These are phyloP conservation scores for Drosophila triauraria DNA, from an alignment of 1,140 invertebrate genomes.

Conservation along the genomic window DNA sequence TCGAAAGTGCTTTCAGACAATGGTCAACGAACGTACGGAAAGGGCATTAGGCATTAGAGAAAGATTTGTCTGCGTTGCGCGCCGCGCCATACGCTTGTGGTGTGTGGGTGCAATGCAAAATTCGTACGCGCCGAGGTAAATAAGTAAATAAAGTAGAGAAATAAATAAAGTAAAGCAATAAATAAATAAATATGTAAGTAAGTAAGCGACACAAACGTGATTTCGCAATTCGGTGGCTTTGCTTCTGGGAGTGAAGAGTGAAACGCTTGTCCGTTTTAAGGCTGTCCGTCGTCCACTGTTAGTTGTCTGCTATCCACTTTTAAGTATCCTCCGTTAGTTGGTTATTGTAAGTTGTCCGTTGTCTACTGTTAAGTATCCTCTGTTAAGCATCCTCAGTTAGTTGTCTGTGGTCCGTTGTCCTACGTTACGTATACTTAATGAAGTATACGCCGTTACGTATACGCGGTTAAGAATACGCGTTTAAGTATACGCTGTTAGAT, in stretches of 20 bases:
- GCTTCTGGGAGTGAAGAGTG: conserved; percentile 8
- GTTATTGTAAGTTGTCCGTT: no score
- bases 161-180: background rate
- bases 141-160: background rate
- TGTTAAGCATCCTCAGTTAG: no score
- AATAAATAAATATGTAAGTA: conserved; percentile 3
- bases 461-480: no score
- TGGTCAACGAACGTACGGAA: conserved; percentile 47
- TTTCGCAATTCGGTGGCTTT: conserved; percentile 13
- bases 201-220: conserved; percentile 2
- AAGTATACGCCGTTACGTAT: no score
- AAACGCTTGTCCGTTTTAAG: background rate
- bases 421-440: no score
- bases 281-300: background rate
- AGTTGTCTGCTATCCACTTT: background rate
- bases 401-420: no score
- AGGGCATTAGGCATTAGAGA: conserved; percentile 43
- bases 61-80: conserved; percentile 15
- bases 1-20: conserved; percentile 61
- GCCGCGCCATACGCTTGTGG: background rate
- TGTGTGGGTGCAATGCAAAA: conserved; percentile 25
- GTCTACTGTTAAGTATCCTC: no score
- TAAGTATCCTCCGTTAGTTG: no score
- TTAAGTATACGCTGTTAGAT: no score
- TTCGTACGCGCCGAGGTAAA: background rate